phyloP scores from a whole-genome alignment of 2,888 invertebrate species.

The Nebria salina region DNA sequence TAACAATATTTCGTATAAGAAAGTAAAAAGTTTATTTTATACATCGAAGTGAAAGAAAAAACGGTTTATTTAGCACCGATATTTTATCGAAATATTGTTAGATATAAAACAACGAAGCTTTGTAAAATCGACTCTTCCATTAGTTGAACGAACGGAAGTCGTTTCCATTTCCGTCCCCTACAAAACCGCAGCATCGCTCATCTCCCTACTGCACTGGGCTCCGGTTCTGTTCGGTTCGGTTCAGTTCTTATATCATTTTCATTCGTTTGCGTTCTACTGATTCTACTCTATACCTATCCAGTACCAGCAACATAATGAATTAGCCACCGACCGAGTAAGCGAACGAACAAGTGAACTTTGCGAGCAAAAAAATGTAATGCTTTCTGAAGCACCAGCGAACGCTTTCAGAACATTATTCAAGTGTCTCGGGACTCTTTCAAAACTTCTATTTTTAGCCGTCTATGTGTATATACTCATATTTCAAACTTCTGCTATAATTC shows the following conservation, averaged over 20 bases:
- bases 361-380: slow-evolving; percentile 6
- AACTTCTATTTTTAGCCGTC: not conserved
- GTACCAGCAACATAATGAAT: too few species aligned
- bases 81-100: slow-evolving; percentile 2
- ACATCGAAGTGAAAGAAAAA: too few species aligned
- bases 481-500: not conserved
- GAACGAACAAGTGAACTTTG: not conserved
- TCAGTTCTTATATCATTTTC: too few species aligned
- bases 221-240: too few species aligned
- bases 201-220: too few species aligned
- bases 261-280: too few species aligned
- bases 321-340: too few species aligned
- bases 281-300: too few species aligned
- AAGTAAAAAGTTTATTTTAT: too few species aligned
- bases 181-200: not conserved
- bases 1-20: too few species aligned
- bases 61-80: not conserved
- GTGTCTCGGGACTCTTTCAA: not conserved
- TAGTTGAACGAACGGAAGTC: slow-evolving; percentile 14
- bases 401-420: slow-evolving; percentile 14
- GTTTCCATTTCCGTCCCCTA: not conserved
- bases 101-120: not conserved
- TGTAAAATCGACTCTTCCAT: slow-evolving; percentile 3
- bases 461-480: not conserved
- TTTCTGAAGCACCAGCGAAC: not conserved